These are phyloP conservation scores for Phymanthus crucifer DNA, from an alignment of 92 coral and sea anemone species.

Conservation along the genomic window DNA sequence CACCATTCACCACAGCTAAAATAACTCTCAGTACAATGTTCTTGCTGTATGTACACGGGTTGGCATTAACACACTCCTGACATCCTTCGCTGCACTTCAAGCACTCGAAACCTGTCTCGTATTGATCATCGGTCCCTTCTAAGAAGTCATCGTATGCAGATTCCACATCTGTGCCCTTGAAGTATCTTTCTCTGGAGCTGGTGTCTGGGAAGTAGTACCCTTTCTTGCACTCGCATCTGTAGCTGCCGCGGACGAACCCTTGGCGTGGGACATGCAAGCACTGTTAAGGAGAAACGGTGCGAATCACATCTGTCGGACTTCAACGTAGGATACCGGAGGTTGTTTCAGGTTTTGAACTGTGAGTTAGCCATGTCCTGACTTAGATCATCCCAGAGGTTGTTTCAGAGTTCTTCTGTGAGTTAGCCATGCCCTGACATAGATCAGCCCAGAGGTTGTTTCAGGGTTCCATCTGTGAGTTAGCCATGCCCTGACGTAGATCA, in stretches of 20 bases:
- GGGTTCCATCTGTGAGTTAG: too few relatives aligned
- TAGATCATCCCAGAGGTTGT: too few relatives aligned
- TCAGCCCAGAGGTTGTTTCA: too few relatives aligned
- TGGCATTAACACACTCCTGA: constrained; percentile 71
- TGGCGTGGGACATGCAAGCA: constrained; percentile 60
- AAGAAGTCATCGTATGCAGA: constrained; percentile 52
- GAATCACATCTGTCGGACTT: too few relatives aligned
- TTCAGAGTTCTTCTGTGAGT: too few relatives aligned
- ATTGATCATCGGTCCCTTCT: constrained; percentile 37
- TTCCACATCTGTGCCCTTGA: constrained; percentile 72
- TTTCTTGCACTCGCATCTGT: constrained; percentile 72
- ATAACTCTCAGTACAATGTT: constrained; percentile 39
- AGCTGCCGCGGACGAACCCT: constrained; percentile 83
- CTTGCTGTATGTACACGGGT: constrained; percentile 67
- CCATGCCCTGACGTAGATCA: too few relatives aligned
- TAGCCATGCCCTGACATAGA: too few relatives aligned
- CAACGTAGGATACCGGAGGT: too few relatives aligned
- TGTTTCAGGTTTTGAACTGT: too few relatives aligned
- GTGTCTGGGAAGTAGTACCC: constrained; percentile 76
- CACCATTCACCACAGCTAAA: constrained; percentile 51
- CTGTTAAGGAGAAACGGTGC: constrained; percentile 31
- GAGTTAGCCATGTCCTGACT: too few relatives aligned
- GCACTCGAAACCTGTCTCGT: constrained; percentile 67
- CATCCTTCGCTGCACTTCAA: constrained; percentile 83
- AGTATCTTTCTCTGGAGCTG: constrained; percentile 49